These are phyloP conservation scores for Amblyornis subalaris DNA, from an alignment of 2,113 vertebrate genomes.

Conservation along the genomic window DNA sequence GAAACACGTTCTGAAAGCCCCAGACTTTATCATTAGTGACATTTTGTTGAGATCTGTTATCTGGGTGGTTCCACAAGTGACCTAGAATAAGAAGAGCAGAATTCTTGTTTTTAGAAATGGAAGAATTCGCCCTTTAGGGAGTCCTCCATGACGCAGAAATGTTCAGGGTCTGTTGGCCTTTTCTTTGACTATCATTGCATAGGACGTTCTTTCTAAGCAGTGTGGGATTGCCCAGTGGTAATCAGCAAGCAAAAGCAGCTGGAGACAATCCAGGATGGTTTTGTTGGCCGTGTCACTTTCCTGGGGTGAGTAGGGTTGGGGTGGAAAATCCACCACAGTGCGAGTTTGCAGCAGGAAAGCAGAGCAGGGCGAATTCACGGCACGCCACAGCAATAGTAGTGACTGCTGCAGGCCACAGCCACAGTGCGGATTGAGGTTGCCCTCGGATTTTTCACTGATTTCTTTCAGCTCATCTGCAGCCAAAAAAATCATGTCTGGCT, in stretches of 20 bases:
- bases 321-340: fast-evolving
- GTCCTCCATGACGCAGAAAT: background rate
- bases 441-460: background rate
- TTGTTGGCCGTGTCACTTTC: background rate
- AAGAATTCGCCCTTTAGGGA: slow-evolving; percentile 28
- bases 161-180: background rate
- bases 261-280: background rate
- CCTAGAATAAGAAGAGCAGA: slow-evolving; percentile 42
- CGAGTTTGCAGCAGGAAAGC: background rate
- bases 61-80: slow-evolving; percentile 31
- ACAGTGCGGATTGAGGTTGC: background rate
- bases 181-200: background rate
- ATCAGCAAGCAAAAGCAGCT: background rate
- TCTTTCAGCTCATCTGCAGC: background rate
- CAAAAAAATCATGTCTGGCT: background rate
- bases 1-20: background rate
- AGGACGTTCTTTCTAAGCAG: background rate
- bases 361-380: background rate
- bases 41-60: slow-evolving; percentile 36
- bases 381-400: background rate
- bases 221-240: background rate
- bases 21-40: background rate
- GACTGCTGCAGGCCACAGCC: background rate
- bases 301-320: fast-evolving
- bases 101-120: slow-evolving; percentile 48